Conservation (phyloP, 1,140 invertebrate genomes). For the Lepidostoma basale region DNA sequence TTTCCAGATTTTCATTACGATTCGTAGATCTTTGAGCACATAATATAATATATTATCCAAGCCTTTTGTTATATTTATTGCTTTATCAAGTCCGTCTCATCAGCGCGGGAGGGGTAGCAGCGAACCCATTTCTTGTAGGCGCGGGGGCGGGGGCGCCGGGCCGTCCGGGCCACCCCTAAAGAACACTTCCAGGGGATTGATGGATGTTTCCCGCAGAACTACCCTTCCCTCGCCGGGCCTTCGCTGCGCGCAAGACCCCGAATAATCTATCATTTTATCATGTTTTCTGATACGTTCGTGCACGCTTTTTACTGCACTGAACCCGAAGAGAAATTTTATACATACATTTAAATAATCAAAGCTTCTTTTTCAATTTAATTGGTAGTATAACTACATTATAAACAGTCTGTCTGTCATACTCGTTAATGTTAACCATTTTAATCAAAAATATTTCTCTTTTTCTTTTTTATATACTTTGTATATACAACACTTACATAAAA, state of each 20-base stretch:
- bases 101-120: neutral
- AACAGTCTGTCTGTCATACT: no score
- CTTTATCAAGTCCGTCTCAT: constrained; percentile 11
- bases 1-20: no score
- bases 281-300: constrained; percentile 12
- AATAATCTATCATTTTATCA: constrained; percentile 31
- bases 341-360: no score
- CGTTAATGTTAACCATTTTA: no score
- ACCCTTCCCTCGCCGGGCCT: neutral
- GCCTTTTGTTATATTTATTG: neutral
- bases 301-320: neutral
- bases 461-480: no score
- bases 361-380: no score
- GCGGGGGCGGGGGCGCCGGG: constrained; percentile 14
- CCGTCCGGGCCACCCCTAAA: constrained; percentile 16
- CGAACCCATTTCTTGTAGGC: constrained; percentile 1
- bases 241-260: neutral
- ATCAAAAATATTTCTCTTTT: no score
- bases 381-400: no score
- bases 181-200: constrained; percentile 36
- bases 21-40: no score
- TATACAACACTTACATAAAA: no score
- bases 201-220: constrained; percentile 38
- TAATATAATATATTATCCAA: no score
- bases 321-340: no score